Evolutionary conservation across 2,888 invertebrate genomes (phyloP), one percentile per base, ranked within the genome.

Genomic region (Ennomos quercinarius): DNA sequence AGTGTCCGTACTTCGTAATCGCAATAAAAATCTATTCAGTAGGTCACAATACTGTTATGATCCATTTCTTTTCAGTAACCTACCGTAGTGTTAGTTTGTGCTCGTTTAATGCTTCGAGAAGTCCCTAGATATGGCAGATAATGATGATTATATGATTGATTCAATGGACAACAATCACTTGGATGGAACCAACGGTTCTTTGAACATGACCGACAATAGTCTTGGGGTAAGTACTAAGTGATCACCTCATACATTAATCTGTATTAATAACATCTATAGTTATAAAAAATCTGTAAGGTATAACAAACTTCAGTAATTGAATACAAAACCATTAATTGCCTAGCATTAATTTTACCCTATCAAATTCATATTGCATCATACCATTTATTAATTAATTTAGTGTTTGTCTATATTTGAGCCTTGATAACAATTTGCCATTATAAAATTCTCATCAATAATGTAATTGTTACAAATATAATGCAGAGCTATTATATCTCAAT

Each of bases 131-230:
- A 91, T 91, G 91, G 91, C 91, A 76, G 91, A 91, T 78, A 91
- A 89, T 87, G 91, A 90, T 78, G 92, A 92, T 78, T 91, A 89
- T 89, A 84, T 90, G 81, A 84, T 91, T 81, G 91, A 92, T 73
- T 85, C 91, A 66, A 86, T 91, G 79, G 91, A 91, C 74, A 91
- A 89, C 83, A 91, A 91, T 87, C 91, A 91, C 66, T 89, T 94
- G 78, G 95, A 94, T 80, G 95, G 94, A 74, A 92, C 94, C 64
- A 95, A 95, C 89, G 95, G 95, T 73, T 93, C 92, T 70, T 69
- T 92, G 72, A 93, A 91, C 71, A 91, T 92, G 89, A 90, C 89
- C 71, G 93, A 93, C 80, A 89, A 81, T 76, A 91, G 88, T 76
- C 82, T 91, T 63, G 91, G 89, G 67, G 91, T 92, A 73, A 90